Conservation (phyloP, 2,888 invertebrate species). For the Amphipoea lucens region DNA sequence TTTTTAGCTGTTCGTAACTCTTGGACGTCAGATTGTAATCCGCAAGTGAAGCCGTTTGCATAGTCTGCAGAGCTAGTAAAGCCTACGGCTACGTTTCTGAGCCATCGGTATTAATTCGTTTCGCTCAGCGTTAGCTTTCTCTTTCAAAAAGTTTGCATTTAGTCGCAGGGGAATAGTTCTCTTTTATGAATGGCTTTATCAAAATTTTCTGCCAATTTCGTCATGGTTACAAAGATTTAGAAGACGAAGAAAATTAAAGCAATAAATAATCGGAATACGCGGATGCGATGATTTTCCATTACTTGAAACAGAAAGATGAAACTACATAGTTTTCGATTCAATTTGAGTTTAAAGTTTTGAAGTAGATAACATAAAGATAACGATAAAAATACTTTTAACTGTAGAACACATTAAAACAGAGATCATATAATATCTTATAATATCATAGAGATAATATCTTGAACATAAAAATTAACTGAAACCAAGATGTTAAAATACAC, state of each 20-base stretch:
- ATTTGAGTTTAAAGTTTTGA: neutral
- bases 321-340: neutral
- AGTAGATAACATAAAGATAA: neutral
- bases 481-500: neutral
- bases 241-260: neutral
- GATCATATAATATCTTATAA: too few species aligned
- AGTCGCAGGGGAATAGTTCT: neutral
- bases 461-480: neutral
- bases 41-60: constrained; percentile 15
- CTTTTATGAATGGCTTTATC: neutral
- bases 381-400: too few species aligned
- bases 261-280: neutral
- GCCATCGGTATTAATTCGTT: constrained; percentile 27
- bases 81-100: constrained; percentile 3
- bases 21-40: constrained; percentile 27
- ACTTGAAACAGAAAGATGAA: neutral
- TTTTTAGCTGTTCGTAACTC: constrained; percentile 1
- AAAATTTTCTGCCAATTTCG: neutral
- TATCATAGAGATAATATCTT: too few species aligned
- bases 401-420: neutral
- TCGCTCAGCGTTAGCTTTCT: neutral
- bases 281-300: neutral
- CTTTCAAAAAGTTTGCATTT: neutral
- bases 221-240: neutral
- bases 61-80: constrained; percentile 16